A percentile compares a stretch with the other conserved stretches of the same genome.
Evolutionary conservation across 2,113 vertebrate genomes (phyloP).

Genomic region (Sinocyclocheilus anophthalmus): DNA sequence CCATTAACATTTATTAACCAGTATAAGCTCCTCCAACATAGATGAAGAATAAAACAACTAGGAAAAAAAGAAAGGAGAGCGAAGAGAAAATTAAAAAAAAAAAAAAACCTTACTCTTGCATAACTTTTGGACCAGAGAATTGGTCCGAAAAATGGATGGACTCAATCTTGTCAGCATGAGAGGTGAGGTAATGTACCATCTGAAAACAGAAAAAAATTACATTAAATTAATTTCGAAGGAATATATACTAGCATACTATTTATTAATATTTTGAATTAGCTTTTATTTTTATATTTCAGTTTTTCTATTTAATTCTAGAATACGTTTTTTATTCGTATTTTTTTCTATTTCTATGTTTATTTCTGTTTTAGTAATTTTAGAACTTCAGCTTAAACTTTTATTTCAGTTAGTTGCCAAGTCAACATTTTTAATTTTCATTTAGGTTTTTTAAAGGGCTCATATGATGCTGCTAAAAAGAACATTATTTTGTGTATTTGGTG

Average conservation of each 20-base stretch:
- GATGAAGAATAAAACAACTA: not conserved
- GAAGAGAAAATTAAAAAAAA: too few species aligned
- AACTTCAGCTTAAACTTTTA: too few species aligned
- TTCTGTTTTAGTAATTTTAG: too few species aligned
- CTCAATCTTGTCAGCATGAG: constrained; percentile 97
- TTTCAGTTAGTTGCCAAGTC: too few species aligned
- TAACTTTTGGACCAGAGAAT: constrained; percentile 99
- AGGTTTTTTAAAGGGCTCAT: too few species aligned
- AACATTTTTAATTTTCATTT: too few species aligned
- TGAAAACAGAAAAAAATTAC: constrained; percentile 63
- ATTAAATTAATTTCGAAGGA: not conserved
- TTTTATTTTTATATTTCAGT: too few species aligned
- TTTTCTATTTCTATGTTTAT: too few species aligned
- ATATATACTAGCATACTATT: not conserved
- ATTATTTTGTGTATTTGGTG: too few species aligned
- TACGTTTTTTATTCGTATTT: too few species aligned
- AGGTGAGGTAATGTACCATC: constrained; percentile 97
- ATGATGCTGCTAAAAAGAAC: too few species aligned
- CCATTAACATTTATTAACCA: not conserved
- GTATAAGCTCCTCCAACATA: not conserved
- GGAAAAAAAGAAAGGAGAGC: not conserved
- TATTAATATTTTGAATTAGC: not conserved
- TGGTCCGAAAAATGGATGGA: constrained; percentile 99
- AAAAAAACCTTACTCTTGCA: constrained; percentile 91
- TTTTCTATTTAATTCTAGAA: not conserved